A percentile compares a stretch with the other conserved stretches of the same genome.
Conservation (phyloP, 2,888 invertebrate species). For the Nomada lathburiana region DNA sequence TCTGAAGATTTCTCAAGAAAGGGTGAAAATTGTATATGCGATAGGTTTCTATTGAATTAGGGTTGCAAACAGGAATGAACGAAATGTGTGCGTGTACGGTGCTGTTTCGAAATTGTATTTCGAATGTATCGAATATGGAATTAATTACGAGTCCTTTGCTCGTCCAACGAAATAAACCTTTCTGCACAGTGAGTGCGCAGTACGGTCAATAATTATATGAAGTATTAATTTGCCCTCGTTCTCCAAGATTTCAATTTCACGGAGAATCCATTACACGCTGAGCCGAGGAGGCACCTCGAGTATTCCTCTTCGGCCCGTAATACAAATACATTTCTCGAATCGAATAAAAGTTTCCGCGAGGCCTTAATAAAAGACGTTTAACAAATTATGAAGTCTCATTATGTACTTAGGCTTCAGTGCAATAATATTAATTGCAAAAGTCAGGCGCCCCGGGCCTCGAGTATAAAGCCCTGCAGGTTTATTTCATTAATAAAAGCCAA, state of each 20-base stretch:
- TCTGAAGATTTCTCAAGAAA: too few species aligned
- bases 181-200: not conserved
- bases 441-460: not conserved
- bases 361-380: conserved; percentile 30
- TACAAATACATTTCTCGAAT: conserved; percentile 26
- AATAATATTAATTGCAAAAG: conserved; percentile 58
- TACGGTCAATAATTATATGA: not conserved
- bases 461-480: conserved; percentile 35
- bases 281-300: conserved; percentile 2
- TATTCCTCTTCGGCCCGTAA: not conserved
- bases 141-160: too few species aligned
- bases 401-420: conserved; percentile 22
- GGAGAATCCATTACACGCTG: conserved; percentile 22
- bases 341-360: conserved; percentile 25
- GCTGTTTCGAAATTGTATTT: too few species aligned
- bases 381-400: conserved; percentile 44
- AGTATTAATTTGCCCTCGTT: not conserved
- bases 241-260: conserved; percentile 7
- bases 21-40: too few species aligned
- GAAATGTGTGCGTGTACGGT: too few species aligned
- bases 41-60: too few species aligned
- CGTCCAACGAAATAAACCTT: not conserved
- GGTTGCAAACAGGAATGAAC: too few species aligned
- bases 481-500: conserved; percentile 55
- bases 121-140: too few species aligned